Evolutionary conservation across 1,140 invertebrate species (phyloP), one percentile per base, ranked within the genome.

Genomic region (Scaptomyza pallida): DNA sequence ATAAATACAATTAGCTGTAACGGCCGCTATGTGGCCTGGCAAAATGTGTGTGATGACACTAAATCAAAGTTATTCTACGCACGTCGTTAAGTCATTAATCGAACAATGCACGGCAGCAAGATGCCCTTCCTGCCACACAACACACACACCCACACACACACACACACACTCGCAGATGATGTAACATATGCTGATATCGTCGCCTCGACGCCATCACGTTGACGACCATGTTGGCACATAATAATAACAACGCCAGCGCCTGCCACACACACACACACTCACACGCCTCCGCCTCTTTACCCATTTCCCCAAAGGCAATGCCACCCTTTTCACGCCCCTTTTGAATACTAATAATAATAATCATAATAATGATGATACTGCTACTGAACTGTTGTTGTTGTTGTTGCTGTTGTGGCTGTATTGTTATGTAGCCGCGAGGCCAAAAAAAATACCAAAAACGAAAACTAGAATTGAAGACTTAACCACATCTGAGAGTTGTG

Each of bases 71-170:
- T 88, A 88, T 88, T 88, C 82, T 82, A 78, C 78, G 74, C 82
- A 88, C 82, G 82, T 88, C 82, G 82, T 88, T 88, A 88, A 88
- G 82, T 88, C 82, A 88, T 88, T 88, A 88, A 88, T 88, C 82
- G 82, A 88, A 88, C 82, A 86, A 86, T 86, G 78, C 81, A 88
- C 82, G 69, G 65, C 65, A 77, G 77, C 44, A 86, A 74, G 69
- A 80, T 74, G 65, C 60, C 65, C 13, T 30, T n/a, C 33, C 33
- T 37, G 26, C 54, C 47, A 50, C 59, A 48, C 63, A 21, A 57
- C 44, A 48, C 47, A 35, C 33, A 21, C 44, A 43, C 17, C 52
- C 37, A 47, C 45, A 15, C 23, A 44, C 45, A 41, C 3, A 15
- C 13, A 10, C 12, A 35, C n/a, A 13, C 17, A 30, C 19, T n/a